Evolutionary conservation across 2,113 vertebrate species (phyloP), one percentile per base, ranked within the genome.

Genomic region (Aptenodytes patagonicus): DNA sequence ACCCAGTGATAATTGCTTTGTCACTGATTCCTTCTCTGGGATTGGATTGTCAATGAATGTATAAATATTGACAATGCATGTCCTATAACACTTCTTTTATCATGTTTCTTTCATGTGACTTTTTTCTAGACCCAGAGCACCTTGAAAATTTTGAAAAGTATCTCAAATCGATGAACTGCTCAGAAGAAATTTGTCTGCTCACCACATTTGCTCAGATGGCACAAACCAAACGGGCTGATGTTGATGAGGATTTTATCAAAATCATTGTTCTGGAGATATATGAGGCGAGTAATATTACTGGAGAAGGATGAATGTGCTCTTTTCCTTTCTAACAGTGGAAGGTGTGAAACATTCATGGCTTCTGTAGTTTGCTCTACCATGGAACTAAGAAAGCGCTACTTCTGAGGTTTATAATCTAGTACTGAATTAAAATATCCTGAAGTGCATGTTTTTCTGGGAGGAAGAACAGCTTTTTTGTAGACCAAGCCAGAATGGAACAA

Each of bases 121-220:
- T 93, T 52, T 76, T 65, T 95, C 25, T 96, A 99, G 99, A 99
- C 44, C 98, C 98, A 38, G 97, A 98, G 62, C 99, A 99, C 88
- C 98, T 99, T 95, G 97, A 97, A 52, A 98, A 94, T 86, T 99
- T 99, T 97, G 99, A 99, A 68, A 97, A 97, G 66, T 99, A 98
- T 98, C 98, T 99, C 52, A 99, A 98, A 31, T 98, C 99, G 60
- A 99, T 99, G 97, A 99, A 99, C 96, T 99, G 99, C 96, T 99
- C 99, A 0, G 99, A 99, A 85, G 99, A 99, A 91, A 99, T 99
- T 95, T 99, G 99, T 93, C 98, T 99, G 69, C 98, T 99, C 82
- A 99, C 99, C 13, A 99, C 99, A 2, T 99, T 99, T 84, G 99
- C 99, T 92, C 99, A 99, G 97, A 99, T 99, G 99, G 99, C 99